These are phyloP conservation scores for Intellagama lesueurii DNA, from an alignment of 2,797 vertebrate species.

Conservation along the genomic window DNA sequence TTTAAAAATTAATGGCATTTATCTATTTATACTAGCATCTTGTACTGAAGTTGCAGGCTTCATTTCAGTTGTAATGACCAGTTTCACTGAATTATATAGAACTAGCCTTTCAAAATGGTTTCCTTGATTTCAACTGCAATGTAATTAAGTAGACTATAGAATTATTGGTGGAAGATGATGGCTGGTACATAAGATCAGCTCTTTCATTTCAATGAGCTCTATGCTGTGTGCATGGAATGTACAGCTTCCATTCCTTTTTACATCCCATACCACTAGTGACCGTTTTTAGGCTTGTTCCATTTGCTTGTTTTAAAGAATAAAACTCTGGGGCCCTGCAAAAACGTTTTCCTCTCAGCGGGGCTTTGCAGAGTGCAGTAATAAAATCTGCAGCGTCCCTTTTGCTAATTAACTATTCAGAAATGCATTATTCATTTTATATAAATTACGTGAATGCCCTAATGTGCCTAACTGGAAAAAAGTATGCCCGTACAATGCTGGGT, in stretches of 20 bases:
- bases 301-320: conserved; percentile 21
- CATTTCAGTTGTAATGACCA: background rate
- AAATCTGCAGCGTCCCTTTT: conserved; percentile 43
- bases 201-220: background rate
- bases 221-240: background rate
- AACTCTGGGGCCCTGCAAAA: conserved; percentile 20
- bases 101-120: background rate
- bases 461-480: conserved; percentile 44
- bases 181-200: background rate
- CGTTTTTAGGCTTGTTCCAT: background rate
- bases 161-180: background rate
- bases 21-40: too few relatives aligned
- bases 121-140: background rate
- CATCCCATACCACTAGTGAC: background rate
- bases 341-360: conserved; percentile 30
- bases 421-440: conserved; percentile 53
- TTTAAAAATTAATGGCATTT: too few relatives aligned
- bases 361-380: conserved; percentile 33
- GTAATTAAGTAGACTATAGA: background rate
- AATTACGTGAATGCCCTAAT: conserved; percentile 53
- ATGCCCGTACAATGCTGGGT: conserved; percentile 28
- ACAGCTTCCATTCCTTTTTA: background rate
- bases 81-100: background rate
- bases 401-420: conserved; percentile 41
- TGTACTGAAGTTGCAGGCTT: background rate